Conservation (phyloP, 92 coral and sea anemone genomes). For the Hydrozoanthus gracilis region DNA sequence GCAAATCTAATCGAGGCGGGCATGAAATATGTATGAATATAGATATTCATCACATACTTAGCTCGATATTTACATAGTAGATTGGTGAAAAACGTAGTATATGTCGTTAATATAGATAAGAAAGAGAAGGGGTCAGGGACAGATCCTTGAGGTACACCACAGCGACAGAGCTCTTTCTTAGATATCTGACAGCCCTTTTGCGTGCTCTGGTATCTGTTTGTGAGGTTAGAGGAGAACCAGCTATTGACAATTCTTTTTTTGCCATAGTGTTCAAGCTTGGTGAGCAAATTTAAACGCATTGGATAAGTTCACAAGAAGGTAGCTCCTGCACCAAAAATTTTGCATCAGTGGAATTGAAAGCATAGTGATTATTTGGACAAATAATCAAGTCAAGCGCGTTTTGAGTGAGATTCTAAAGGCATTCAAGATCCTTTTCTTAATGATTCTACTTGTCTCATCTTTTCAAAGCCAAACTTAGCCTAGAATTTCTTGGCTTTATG, state of each 20-base stretch:
- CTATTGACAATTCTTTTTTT: not conserved
- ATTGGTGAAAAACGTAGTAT: too few species aligned
- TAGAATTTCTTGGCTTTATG: constrained; percentile 47
- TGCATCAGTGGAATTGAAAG: not conserved
- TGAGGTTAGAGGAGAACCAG: not conserved
- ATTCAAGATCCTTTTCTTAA: constrained; percentile 40
- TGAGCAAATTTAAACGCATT: not conserved
- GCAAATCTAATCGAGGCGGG: too few species aligned
- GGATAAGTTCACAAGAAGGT: too few species aligned
- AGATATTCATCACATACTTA: too few species aligned
- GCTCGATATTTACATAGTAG: too few species aligned
- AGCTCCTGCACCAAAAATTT: too few species aligned
- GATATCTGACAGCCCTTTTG: not conserved
- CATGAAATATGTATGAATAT: too few species aligned
- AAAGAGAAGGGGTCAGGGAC: not conserved
- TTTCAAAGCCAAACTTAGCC: constrained; percentile 8
- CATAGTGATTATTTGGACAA: not conserved
- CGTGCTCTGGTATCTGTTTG: constrained; percentile 6
- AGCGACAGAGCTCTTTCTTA: constrained; percentile 17
- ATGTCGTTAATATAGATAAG: constrained; percentile 8
- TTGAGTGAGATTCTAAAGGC: constrained; percentile 29
- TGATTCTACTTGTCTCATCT: constrained; percentile 33
- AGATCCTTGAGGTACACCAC: constrained; percentile 10
- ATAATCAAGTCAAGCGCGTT: constrained; percentile 13
- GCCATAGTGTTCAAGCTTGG: constrained; percentile 10